Evolutionary conservation across 1,140 invertebrate species (phyloP), one percentile per base, ranked within the genome.

Genomic region (Zaprionus lachaisei): DNA sequence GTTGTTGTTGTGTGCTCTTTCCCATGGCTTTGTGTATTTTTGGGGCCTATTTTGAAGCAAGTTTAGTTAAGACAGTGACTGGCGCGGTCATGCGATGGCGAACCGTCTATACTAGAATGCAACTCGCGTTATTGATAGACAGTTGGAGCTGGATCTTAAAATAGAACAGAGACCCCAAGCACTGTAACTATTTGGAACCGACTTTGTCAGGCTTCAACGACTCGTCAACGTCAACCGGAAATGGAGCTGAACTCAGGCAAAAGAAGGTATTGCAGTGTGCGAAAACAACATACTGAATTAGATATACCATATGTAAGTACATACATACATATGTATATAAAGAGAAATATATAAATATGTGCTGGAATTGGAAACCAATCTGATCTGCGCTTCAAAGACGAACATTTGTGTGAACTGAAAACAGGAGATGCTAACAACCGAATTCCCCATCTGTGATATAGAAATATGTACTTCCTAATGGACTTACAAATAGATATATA

Each of bases 71-170:
- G 20, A 51, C 47, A 51, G 20, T 51, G 47, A 51, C 22, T 51
- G 47, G 17, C 47, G 47, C 47, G 47, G 47, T 22, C 47, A 51
- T 51, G 47, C 47, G 20, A 51, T 51, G 47, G 20, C 20, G 20
- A 51, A 51, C 22, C 20, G 20, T 51, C 12, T 51, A 51, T 51
- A 51, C 9, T 49, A 51, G 20, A 22, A 24, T 51, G 17, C 47
- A 51, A 51, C 47, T 51, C 9, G 41, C 41, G 20, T 51, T 51
- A 51, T 51, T 51, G 47, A 51, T 22, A 51, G 47, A 24, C 47
- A 51, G 47, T 17, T 47, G n/a, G 41, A 17, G 41, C 41, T 47
- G n/a, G n/a, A 47, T 47, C 41, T 47, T 47, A 47, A 47, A 47
- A 47, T 47, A 47, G 41, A 47, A 47, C 41, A 47, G 6, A 17